Base-by-base conservation (phyloP, 2,888 invertebrate genomes). In the Eristalis pertinax region DNA sequence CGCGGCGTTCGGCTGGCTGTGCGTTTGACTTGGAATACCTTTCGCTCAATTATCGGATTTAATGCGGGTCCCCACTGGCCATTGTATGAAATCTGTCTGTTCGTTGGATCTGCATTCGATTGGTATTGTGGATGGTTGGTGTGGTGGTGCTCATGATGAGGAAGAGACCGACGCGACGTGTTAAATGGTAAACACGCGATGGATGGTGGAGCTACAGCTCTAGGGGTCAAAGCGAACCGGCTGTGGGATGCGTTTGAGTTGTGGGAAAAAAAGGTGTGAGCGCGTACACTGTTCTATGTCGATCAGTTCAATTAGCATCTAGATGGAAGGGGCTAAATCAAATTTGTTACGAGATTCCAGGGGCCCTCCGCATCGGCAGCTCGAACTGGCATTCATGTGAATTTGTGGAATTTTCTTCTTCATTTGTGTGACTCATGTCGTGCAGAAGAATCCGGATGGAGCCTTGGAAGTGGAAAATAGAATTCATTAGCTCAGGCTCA, bases 221-320 rank as follows among this genome's bases (percentile, higher is more conserved):
- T 32, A 19, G 60, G 58, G 24, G 64, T 29, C 65, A 50, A 50
- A 13, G 50, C 22, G 50, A 80, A 73, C 62, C 63, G 56, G 68
- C 60, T 67, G 13, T 73, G 64, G 58, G 64, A 58, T 35, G 43
- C 60, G 41, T 24, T 38, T 3, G 50, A 63, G 68, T 64, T 74
- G 63, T 74, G 50, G 24, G 7, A 63, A 56, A 68, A 63, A 80
- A 50, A 74, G n/a, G n/a, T n/a, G 80, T 80, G 74, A 58, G 80
- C 74, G 38, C 8, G 50, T 80, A 74, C 56, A 35, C 62, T 63
- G 41, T 75, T 84, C 35, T 70, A 75, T 75, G 79, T 75, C 62
- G 65, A 56, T 84, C 62, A 67, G 50, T 60, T 79, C 50, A 79
- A 84, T 84, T 84, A 84, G 75, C 84, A 75, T 64, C 63, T 74